Evolutionary conservation across 2,888 invertebrate genomes (phyloP), one percentile per base, ranked within the genome.

Genomic region (Neuroscelio doddi): DNA sequence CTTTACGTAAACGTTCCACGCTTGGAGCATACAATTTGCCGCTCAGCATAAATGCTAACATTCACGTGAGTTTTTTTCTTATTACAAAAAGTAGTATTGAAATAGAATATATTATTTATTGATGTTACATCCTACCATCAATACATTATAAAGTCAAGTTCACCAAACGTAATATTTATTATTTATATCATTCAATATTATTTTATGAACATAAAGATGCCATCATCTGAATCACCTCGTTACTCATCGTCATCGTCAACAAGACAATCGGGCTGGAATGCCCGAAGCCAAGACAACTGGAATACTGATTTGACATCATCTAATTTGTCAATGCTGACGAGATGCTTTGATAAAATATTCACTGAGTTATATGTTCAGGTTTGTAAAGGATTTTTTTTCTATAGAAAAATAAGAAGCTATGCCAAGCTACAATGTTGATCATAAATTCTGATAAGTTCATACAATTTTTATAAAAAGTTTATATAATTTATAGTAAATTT

Each of bases 261-360:
- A 12, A 59, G 53, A 26, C 26, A 70, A 70, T 69, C 69, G 3
- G 39, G 45, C 15, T 78, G 71, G 70, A 65, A 55, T 5, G 79
- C 80, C n/a, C 72, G 76, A 53, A 72, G 56, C 68, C 80, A 78
- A 61, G 78, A 82, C 8, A 63, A 59, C 26, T 79, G 83, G 75
- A 80, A 74, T 38, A 52, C 74, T 5, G 80, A 82, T 3, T 68
- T 77, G 16, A 69, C 72, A 5, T 75, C 80, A 8, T 78, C 78
- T 0, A 83, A 80, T 72, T 74, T 85, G 38, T 84, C 88, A 50
- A 92, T 92, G 90, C 84, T 93, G 63, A 89, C 89, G 27, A 86
- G 87, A 66, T 92, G 92, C 67, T 93, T 92, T 72, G 89, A 91
- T 75, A 87, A 87, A 68, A 87, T 93, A 73, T 91, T 92, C 77